A percentile compares a stretch with the other conserved stretches of the same genome.
Evolutionary conservation across 2,888 invertebrate genomes (phyloP).

Genomic region (Tuberolachnus salignus): DNA sequence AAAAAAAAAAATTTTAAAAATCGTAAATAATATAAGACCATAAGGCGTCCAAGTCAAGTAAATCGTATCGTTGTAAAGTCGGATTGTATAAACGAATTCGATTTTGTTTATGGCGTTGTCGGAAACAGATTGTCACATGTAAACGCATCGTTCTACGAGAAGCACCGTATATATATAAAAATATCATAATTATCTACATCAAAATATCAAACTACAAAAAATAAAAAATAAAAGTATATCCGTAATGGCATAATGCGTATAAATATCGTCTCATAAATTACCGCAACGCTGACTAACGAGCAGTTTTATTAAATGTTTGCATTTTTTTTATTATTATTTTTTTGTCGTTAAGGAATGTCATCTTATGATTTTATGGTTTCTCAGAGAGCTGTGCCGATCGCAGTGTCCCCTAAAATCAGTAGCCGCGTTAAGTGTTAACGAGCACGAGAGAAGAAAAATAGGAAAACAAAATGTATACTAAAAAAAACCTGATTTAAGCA

Average conservation of each 20-base stretch:
- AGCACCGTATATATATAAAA: neutral
- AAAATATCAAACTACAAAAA: neutral
- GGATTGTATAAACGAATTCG: neutral
- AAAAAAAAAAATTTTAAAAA: neutral
- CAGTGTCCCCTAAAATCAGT: constrained; percentile 2
- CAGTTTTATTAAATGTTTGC: constrained; percentile 3
- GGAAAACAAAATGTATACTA: neutral
- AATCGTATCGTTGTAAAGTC: too few relatives aligned
- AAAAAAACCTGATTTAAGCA: constrained; percentile 28
- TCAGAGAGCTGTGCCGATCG: neutral
- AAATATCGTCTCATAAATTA: constrained; percentile 11
- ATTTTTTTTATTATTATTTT: too few relatives aligned
- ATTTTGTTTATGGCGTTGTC: too few relatives aligned
- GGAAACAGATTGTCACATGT: neutral
- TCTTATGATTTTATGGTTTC: constrained; percentile 18
- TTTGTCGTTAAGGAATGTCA: neutral
- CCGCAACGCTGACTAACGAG: constrained; percentile 5
- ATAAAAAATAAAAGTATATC: neutral
- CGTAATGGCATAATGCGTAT: neutral
- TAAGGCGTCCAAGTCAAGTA: too few relatives aligned
- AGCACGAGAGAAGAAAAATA: neutral
- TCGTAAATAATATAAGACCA: neutral
- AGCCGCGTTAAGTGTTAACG: constrained; percentile 22
- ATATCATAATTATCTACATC: neutral
- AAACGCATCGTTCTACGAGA: neutral